Base-by-base conservation (phyloP, 64 coral and sea anemone species). In the Hydrozoanthus tunicans region DNA sequence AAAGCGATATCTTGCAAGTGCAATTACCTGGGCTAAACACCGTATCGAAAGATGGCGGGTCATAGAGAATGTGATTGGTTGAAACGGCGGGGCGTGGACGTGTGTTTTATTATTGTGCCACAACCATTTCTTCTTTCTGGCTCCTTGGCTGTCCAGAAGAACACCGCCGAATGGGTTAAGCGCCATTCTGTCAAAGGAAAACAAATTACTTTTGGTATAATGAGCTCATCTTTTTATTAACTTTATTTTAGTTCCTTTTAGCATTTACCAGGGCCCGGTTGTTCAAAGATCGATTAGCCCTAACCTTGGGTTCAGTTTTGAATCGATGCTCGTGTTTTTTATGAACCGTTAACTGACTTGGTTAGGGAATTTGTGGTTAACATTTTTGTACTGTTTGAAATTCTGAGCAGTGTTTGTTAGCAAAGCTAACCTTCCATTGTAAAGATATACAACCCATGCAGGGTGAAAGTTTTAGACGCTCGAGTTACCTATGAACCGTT, bases 41-140 rank as follows among this genome's bases (percentile, higher is more conserved):
- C 97, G 92, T 68, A 99, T 55, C 56, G 97, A 95, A 5, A 99
- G 58, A 32, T 93, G 89, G 9, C 95, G 95, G 7, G 94, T 84
- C 13, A 95, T 83, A 79, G 72, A 89, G 60, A 99, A 99, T 15
- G 97, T 99, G 90, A 99, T 93, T 59, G 97, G 97, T 82, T 99
- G 97, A 81, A 96, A 99, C 25, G 97, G 97, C 3, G 97, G 97
- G 0, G 97, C 97, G 61, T 99, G 97, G 3, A 99, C 97, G 60
- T 99, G 94, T 0, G 66, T 89, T 14, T 93, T 95, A 9, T 64
- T 58, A 43, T 99, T 95, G 62, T 99, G 90, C 97, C 97, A 99
- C 3, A 96, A 74, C 97, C 97, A 99, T 59, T 92, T 99, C 81
- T 99, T 99, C 90, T 85, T 99, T 52, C 84, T 90, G 9, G 92